Conservation (phyloP, 2,888 invertebrate species). For the Matsumyia berberina region DNA sequence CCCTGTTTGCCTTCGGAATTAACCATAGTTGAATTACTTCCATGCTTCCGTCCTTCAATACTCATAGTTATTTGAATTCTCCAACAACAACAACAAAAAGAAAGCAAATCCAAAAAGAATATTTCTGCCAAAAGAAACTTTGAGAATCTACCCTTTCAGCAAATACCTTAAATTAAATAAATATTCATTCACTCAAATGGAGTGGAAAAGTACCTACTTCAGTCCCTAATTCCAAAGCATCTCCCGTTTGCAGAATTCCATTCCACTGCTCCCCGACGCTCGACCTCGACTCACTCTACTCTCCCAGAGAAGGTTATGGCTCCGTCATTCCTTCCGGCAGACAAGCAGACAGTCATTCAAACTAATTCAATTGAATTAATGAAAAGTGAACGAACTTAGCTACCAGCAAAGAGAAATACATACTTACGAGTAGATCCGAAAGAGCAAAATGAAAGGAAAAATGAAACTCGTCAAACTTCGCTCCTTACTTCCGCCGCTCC, state of each 20-base stretch:
- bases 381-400: conserved; percentile 74
- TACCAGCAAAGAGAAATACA: conserved; percentile 39
- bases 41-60: conserved; percentile 8
- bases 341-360: conserved; percentile 76
- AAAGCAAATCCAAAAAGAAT: conserved; percentile 26
- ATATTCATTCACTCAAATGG: conserved; percentile 76
- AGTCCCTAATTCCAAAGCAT: conserved; percentile 69
- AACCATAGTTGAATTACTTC: conserved; percentile 27
- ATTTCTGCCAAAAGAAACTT: conserved; percentile 53
- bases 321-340: conserved; percentile 65
- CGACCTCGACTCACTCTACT: conserved; percentile 20
- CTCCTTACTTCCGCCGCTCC: neutral
- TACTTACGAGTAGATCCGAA: conserved; percentile 31
- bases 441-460: conserved; percentile 13
- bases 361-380: conserved; percentile 76
- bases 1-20: conserved; percentile 38
- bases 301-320: conserved; percentile 53
- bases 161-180: conserved; percentile 76
- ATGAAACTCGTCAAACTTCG: conserved; percentile 34
- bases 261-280: conserved; percentile 22
- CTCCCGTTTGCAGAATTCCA: conserved; percentile 59
- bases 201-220: conserved; percentile 76
- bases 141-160: conserved; percentile 63
- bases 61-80: conserved; percentile 49
- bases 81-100: neutral